Evolutionary conservation across 2,113 vertebrate species (phyloP).

Genomic region (Cynopterus brachyotis): DNA sequence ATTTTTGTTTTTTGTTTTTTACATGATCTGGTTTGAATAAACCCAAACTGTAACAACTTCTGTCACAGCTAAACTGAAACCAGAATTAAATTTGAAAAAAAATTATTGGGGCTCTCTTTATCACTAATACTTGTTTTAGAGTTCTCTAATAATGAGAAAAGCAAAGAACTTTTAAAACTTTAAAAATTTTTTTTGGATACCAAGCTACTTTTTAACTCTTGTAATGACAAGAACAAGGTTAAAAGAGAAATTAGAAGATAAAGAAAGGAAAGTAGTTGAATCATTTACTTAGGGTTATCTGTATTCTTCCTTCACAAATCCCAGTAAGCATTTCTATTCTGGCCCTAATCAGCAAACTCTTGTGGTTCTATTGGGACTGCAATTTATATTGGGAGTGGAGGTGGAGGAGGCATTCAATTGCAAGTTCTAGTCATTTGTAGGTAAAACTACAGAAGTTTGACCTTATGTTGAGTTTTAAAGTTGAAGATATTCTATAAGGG

Average conservation of each 20-base stretch:
- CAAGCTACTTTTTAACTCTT: slow-evolving; percentile 19
- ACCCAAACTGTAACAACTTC: not conserved
- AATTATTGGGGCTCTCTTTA: not conserved
- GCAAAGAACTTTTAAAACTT: not conserved
- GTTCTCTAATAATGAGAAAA: slow-evolving; percentile 14
- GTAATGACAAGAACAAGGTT: not conserved
- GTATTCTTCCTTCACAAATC: slow-evolving; percentile 30
- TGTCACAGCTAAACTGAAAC: not conserved
- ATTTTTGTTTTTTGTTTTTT: not conserved
- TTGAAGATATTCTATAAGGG: not conserved
- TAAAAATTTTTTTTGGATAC: not conserved
- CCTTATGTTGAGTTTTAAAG: not conserved
- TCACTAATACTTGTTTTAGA: not conserved
- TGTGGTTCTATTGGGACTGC: not conserved
- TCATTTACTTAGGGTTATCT: not conserved
- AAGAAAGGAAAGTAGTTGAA: slow-evolving; percentile 43
- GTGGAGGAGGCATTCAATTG: not conserved
- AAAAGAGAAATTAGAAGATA: not conserved
- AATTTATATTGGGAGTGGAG: not conserved
- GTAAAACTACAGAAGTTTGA: not conserved
- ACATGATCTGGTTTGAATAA: not conserved
- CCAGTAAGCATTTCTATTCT: slow-evolving; percentile 1
- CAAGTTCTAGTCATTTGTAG: not conserved
- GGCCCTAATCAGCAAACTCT: not conserved
- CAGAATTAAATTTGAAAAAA: slow-evolving; percentile 16